These are phyloP conservation scores for Tachyglossus aculeatus DNA, from an alignment of 2,797 vertebrate species.

Conservation along the genomic window DNA sequence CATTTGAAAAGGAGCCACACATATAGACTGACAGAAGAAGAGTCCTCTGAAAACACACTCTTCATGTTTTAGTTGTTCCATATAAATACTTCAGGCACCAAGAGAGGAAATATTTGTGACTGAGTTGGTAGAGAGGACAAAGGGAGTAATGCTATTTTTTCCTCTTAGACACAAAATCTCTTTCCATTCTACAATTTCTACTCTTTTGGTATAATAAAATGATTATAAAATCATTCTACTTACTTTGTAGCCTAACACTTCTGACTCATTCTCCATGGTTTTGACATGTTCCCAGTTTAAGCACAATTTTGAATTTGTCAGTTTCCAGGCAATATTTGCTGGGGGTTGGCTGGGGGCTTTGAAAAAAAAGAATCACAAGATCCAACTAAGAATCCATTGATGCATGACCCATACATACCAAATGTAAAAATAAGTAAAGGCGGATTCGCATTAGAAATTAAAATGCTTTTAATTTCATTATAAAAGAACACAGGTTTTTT, in stretches of 20 bases:
- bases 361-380: conserved; percentile 61
- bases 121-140: background rate
- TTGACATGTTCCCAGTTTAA: conserved; percentile 90
- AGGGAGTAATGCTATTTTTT: background rate
- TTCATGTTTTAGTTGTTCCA: background rate
- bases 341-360: conserved; percentile 87
- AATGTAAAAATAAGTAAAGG: conserved; percentile 16
- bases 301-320: conserved; percentile 88
- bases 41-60: background rate
- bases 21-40: background rate
- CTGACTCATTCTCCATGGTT: conserved; percentile 89
- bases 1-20: background rate
- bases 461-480: conserved; percentile 16
- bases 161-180: background rate
- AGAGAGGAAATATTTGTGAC: background rate
- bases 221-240: conserved; percentile 46
- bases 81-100: background rate
- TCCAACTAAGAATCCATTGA: conserved; percentile 29
- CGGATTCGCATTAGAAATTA: conserved; percentile 15
- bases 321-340: conserved; percentile 85
- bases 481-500: too few relatives aligned
- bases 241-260: conserved; percentile 90
- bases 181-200: background rate
- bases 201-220: background rate
- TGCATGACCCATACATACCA: conserved; percentile 11